Conservation (phyloP, 2,888 invertebrate genomes). For the Conomelus anceps region DNA sequence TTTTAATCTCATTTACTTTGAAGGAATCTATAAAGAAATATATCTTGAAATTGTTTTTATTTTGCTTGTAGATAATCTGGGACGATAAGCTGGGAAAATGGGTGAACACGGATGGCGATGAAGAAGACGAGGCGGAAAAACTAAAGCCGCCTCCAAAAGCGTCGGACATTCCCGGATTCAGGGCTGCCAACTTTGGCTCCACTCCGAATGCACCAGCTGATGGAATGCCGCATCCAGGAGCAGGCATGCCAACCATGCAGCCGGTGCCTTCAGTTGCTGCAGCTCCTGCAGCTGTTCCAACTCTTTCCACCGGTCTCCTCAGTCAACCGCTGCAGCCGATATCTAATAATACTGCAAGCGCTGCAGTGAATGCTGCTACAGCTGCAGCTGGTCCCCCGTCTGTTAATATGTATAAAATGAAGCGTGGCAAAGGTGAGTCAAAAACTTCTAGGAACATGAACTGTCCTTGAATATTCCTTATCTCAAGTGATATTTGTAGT, state of each 20-base stretch:
- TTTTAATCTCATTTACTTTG: too few species aligned
- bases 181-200: not conserved
- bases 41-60: not conserved
- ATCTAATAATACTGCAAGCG: not conserved
- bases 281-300: not conserved
- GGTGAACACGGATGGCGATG: constrained; percentile 73
- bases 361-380: not conserved
- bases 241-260: not conserved
- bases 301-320: not conserved
- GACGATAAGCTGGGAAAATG: constrained; percentile 79
- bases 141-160: constrained; percentile 65
- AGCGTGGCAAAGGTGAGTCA: constrained; percentile 64
- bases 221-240: constrained; percentile 8
- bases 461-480: not conserved
- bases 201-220: not conserved
- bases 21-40: too few species aligned
- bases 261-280: not conserved
- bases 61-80: constrained; percentile 74
- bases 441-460: too few species aligned
- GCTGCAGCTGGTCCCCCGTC: constrained; percentile 15
- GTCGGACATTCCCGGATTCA: constrained; percentile 44
- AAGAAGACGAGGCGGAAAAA: constrained; percentile 47
- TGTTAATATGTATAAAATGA: constrained; percentile 70
- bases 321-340: not conserved
- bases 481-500: not conserved